phyloP scores from a whole-genome alignment of 2,797 vertebrate genomes.

The Sebastes vulpes region DNA sequence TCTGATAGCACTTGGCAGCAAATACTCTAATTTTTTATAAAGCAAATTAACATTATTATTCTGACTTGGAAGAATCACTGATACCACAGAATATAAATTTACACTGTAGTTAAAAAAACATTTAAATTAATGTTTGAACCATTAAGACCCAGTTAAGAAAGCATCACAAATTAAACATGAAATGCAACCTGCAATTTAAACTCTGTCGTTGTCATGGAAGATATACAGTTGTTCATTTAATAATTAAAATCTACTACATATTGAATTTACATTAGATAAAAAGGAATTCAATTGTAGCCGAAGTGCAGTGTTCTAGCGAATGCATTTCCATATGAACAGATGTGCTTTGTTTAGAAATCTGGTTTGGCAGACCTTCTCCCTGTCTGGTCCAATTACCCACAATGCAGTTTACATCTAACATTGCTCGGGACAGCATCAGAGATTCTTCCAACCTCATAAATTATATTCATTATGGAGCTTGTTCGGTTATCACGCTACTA shows the following conservation, averaged over 20 bases:
- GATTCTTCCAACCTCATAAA: conserved; percentile 39
- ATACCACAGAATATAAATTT: not conserved
- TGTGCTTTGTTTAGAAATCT: conserved; percentile 34
- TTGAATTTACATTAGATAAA: conserved; percentile 16
- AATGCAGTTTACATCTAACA: conserved; percentile 5
- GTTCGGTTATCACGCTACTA: conserved; percentile 14
- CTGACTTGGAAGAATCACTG: not conserved
- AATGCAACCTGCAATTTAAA: not conserved
- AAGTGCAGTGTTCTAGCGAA: conserved; percentile 9
- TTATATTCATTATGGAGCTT: conserved; percentile 35
- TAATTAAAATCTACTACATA: conserved; percentile 14
- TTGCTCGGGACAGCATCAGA: conserved; percentile 27
- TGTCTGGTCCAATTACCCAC: conserved; percentile 47
- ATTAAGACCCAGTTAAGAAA: not conserved
- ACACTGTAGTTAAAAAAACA: not conserved
- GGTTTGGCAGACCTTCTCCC: conserved; percentile 11
- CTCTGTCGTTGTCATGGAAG: not conserved
- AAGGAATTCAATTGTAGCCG: not conserved
- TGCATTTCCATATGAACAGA: conserved; percentile 23
- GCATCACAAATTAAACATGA: not conserved
- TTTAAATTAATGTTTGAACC: not conserved
- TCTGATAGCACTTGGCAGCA: not conserved
- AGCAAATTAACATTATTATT: not conserved
- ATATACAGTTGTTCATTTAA: not conserved
- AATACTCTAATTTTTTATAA: not conserved